Conservation (phyloP, 2,888 invertebrate species). For the Troglohyphantes excavatus region DNA sequence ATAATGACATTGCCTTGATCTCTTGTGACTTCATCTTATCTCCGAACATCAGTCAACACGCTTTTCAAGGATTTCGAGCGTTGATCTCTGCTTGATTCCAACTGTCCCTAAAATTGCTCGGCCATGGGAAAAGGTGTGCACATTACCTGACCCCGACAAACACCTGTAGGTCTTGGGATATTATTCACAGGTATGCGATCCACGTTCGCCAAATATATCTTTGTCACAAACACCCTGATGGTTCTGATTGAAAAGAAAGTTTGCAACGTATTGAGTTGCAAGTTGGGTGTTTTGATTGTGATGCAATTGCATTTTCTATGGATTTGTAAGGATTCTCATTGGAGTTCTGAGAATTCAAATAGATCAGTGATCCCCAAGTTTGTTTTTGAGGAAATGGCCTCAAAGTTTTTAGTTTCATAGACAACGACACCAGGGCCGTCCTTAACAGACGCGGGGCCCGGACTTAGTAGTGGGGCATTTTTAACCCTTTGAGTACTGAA, state of each 20-base stretch:
- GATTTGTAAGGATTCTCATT: too few species aligned
- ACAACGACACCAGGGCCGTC: too few species aligned
- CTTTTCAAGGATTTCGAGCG: not conserved
- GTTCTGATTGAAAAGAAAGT: slow-evolving; percentile 22
- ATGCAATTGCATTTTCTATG: too few species aligned
- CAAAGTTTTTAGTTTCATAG: too few species aligned
- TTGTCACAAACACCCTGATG: slow-evolving; percentile 29
- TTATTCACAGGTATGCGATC: not conserved
- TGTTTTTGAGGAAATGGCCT: too few species aligned
- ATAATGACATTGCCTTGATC: not conserved
- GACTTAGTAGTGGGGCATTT: too few species aligned
- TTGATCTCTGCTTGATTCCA: slow-evolving; percentile 7
- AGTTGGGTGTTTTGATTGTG: not conserved
- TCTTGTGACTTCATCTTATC: not conserved
- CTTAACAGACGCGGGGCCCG: too few species aligned
- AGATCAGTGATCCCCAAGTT: too few species aligned
- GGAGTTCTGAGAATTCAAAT: too few species aligned
- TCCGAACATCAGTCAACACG: not conserved
- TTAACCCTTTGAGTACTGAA: too few species aligned
- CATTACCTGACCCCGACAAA: slow-evolving; percentile 3
- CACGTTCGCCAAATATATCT: slow-evolving; percentile 50
- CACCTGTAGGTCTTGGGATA: slow-evolving; percentile 10
- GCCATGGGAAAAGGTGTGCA: slow-evolving; percentile 24
- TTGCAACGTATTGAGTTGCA: not conserved
- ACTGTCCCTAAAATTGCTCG: not conserved